Conservation (phyloP, 2,797 vertebrate genomes). For the Dermochelys coriacea region DNA sequence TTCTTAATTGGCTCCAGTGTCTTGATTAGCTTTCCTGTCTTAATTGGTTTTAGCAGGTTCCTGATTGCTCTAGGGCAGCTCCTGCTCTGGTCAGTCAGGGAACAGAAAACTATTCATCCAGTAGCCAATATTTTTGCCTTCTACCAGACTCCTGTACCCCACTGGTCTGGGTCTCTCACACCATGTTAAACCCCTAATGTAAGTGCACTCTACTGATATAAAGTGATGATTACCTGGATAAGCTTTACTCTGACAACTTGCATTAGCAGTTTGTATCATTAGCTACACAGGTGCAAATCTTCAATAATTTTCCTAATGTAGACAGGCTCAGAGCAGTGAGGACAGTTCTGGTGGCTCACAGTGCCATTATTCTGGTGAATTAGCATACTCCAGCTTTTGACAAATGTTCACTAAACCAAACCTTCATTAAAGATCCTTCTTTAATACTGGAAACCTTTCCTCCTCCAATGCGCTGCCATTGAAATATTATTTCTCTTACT, state of each 20-base stretch:
- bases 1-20: too few relatives aligned
- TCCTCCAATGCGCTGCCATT: conserved; percentile 15
- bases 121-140: too few relatives aligned
- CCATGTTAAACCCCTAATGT: neutral
- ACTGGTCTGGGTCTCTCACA: too few relatives aligned
- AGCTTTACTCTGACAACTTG: neutral
- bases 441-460: conserved; percentile 1
- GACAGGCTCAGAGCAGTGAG: accelerated
- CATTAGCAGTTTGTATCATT: neutral
- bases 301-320: neutral
- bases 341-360: neutral
- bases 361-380: neutral
- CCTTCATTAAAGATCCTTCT: conserved; percentile 40
- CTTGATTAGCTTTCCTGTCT: too few relatives aligned
- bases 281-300: conserved; percentile 6
- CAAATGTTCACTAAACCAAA: conserved; percentile 29
- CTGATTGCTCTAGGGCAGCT: too few relatives aligned
- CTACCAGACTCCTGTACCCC: too few relatives aligned
- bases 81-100: too few relatives aligned
- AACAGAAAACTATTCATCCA: too few relatives aligned
- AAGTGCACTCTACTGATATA: neutral
- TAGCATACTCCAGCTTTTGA: conserved; percentile 37
- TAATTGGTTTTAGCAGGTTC: too few relatives aligned
- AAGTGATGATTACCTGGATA: neutral
- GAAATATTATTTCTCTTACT: conserved; percentile 26